Evolutionary conservation across 2,113 vertebrate genomes (phyloP), one percentile per base, ranked within the genome.

Genomic region (Archilochus colubris): DNA sequence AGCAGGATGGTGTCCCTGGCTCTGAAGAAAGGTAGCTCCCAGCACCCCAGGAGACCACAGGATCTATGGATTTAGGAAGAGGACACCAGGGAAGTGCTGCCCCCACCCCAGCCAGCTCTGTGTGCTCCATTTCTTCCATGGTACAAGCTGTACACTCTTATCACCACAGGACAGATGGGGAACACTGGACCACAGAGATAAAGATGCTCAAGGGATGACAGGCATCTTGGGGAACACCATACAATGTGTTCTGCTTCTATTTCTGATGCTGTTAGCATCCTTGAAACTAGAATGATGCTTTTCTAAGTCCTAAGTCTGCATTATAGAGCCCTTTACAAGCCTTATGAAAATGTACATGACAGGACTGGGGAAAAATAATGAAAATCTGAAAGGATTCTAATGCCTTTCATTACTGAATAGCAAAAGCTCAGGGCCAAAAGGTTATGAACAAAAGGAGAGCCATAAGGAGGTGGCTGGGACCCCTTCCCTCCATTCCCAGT

Each of bases 51-150:
- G 64, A 73, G 31, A 6, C 33, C 21, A 9, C 2, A 36, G 62
- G 16, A 51, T 54, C 59, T n/a, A 2, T 25, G 25, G 30, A 46
- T 55, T 62, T 46, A 23, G 55, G 48, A 17, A 58, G 43, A 44
- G 18, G 21, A 22, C 44, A 46, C 12, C 5, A 3, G 7, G 46
- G 8, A 79, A 27, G 14, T 4, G 2, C 8, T 62, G n/a, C 8
- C 10, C 40, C 20, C 50, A 5, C 54, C 23, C 55, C 58, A 61
- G 12, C 23, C 40, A 27, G 33, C 12, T 70, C 36, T 27, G 30
- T 3, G 0, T 4, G 30, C 61, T 74, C 55, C 7, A 0, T 30
- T 86, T 78, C 48, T 92, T 81, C 44, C 0, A 0, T 14, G 8
- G 61, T 22, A 27, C 44, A 67, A 70, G 21, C 59, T 89, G 58